Evolutionary conservation across 2,888 invertebrate species (phyloP), one percentile per base, ranked within the genome.

Genomic region (Nineta flava): DNA sequence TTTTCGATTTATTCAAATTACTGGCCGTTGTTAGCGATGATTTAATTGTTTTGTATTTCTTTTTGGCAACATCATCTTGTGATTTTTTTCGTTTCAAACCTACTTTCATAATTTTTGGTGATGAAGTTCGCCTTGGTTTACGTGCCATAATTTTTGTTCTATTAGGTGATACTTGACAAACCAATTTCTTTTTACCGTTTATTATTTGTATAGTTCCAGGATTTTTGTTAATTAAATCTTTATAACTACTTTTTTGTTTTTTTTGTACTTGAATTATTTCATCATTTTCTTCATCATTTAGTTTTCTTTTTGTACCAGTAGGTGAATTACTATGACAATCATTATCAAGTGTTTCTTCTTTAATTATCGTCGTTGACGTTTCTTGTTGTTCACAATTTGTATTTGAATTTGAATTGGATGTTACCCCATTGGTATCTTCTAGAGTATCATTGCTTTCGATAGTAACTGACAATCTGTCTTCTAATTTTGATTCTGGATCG

Each of bases 51-150:
- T 63, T 65, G 5, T 55, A 19, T 51, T 64, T 66, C 49, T 67
- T 67, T 16, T 55, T 50, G 3, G 57, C 47, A 16, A 53, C 53
- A 15, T 62, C 62, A 9, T 52, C 53, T 46, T 55, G 54, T 51
- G 54, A 58, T 3, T 61, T 63, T 69, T 76, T 70, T 56, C 73
- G 65, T 61, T 73, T 70, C 48, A 65, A 52, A 56, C 60, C 68
- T 72, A 9, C 53, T 47, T 51, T 60, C 53, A 32, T 35, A 53
- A 46, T 55, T 55, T 51, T 52, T 50, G 41, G 32, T 52, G 51
- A 51, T 19, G 46, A 34, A 34, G 44, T 46, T 9, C 54, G 51
- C 48, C 51, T 52, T 15, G 55, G 54, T 48, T 54, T 50, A 53
- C 53, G 56, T 17, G 52, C 53, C 19, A 51, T n/a, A n/a, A 48